These are phyloP conservation scores for Antheraea pernyi DNA, from an alignment of 1,140 invertebrate genomes.

Conservation along the genomic window DNA sequence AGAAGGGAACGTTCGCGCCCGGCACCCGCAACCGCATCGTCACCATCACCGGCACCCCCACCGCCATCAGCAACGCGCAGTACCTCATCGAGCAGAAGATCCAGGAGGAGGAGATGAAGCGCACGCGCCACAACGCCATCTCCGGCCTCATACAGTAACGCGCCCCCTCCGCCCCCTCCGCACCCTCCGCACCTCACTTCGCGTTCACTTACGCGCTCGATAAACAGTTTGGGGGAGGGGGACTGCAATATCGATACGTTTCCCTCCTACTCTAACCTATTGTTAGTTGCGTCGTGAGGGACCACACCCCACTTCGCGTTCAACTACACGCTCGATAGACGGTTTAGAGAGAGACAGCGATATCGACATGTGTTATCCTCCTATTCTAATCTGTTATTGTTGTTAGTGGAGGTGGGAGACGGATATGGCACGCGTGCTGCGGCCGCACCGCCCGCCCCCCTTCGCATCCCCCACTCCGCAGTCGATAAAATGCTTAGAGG, in stretches of 20 bases:
- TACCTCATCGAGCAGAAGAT: conserved; percentile 98
- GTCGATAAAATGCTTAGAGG: too few relatives aligned
- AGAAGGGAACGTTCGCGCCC: conserved; percentile 98
- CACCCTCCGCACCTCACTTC: conserved; percentile 7
- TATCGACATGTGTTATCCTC: too few relatives aligned
- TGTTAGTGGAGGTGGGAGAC: too few relatives aligned
- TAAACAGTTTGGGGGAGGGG: too few relatives aligned
- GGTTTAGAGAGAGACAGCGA: too few relatives aligned
- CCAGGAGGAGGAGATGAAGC: conserved; percentile 95
- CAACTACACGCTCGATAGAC: neutral
- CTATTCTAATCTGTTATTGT: too few relatives aligned
- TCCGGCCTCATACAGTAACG: conserved; percentile 84
- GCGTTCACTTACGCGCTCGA: neutral
- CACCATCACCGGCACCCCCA: conserved; percentile 93
- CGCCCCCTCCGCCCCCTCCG: neutral
- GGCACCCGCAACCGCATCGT: conserved; percentile 98
- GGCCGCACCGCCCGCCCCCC: too few relatives aligned
- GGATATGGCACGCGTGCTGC: too few relatives aligned
- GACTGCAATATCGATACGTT: too few relatives aligned
- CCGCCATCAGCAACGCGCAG: conserved; percentile 93
- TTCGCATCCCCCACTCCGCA: too few relatives aligned
- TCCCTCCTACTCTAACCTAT: too few relatives aligned
- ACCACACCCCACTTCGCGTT: neutral
- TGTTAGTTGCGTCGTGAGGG: too few relatives aligned
- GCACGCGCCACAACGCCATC: conserved; percentile 92